These are phyloP conservation scores for Globia sparganii DNA, from an alignment of 2,888 invertebrate genomes.

Conservation along the genomic window DNA sequence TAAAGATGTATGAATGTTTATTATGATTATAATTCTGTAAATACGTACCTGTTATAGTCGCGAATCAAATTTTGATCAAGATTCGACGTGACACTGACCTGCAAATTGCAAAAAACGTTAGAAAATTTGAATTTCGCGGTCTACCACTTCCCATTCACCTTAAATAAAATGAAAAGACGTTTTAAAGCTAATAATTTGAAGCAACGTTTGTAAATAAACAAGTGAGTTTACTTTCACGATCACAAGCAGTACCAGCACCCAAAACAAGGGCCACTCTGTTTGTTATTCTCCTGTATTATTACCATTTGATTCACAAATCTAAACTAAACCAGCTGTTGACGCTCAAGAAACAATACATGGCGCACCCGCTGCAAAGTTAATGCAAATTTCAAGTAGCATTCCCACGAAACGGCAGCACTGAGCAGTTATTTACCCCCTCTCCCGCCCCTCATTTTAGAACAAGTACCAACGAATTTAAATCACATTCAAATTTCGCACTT, in stretches of 20 bases:
- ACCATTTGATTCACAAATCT: constrained; percentile 60
- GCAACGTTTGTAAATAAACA: not conserved
- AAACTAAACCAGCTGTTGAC: constrained; percentile 65
- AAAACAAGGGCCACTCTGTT: not conserved
- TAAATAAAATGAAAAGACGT: no score
- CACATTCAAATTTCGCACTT: constrained; percentile 89
- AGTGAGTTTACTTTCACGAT: not conserved
- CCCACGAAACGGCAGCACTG: constrained; percentile 71
- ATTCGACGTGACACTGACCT: no score
- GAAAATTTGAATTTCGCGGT: no score
- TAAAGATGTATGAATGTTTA: no score
- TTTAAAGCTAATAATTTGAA: not conserved
- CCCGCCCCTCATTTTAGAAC: constrained; percentile 67
- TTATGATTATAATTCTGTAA: no score
- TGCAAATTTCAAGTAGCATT: constrained; percentile 82
- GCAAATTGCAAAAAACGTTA: no score
- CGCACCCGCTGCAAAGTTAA: constrained; percentile 75
- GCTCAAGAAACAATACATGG: constrained; percentile 66
- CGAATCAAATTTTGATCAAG: no score
- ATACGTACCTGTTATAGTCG: no score
- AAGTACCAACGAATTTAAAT: constrained; percentile 85
- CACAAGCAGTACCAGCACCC: constrained; percentile 3
- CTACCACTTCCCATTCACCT: no score
- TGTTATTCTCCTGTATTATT: constrained; percentile 7
- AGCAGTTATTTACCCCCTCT: constrained; percentile 72